Percentiles rank a stretch among this genome's conserved stretches.
phyloP scores from a whole-genome alignment of 2,888 invertebrate species.

The Muschampia plurimacula region DNA sequence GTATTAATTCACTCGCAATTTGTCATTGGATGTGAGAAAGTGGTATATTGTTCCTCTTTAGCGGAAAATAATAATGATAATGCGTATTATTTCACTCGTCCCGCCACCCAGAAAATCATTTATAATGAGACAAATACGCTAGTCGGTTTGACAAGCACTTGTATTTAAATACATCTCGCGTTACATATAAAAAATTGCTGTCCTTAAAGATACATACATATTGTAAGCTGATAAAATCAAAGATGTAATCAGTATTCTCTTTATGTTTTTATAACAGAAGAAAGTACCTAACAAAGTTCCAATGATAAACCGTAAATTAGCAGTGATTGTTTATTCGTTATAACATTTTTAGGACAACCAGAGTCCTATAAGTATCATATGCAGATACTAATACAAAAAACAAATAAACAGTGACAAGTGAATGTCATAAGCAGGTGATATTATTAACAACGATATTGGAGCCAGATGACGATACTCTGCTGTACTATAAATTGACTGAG shows the following conservation, averaged over 20 bases:
- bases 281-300: background rate
- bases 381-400: too few relatives aligned
- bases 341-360: too few relatives aligned
- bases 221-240: conserved; percentile 13
- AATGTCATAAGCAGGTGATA: too few relatives aligned
- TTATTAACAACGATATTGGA: too few relatives aligned
- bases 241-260: conserved; percentile 7
- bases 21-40: conserved; percentile 80
- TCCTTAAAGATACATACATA: conserved; percentile 7
- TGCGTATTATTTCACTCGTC: conserved; percentile 51
- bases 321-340: too few relatives aligned
- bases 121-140: conserved; percentile 40
- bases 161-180: conserved; percentile 26
- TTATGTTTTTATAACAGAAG: background rate
- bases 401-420: too few relatives aligned
- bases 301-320: too few relatives aligned
- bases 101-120: conserved; percentile 55
- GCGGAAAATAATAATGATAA: conserved; percentile 62
- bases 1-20: conserved; percentile 80
- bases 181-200: conserved; percentile 30
- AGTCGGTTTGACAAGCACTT: conserved; percentile 29
- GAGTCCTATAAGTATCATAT: too few relatives aligned
- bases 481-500: too few relatives aligned
- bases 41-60: conserved; percentile 72
- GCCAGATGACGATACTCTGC: too few relatives aligned